phyloP scores from a whole-genome alignment of 2,888 invertebrate genomes.

The Heteromyza rotundicornis region DNA sequence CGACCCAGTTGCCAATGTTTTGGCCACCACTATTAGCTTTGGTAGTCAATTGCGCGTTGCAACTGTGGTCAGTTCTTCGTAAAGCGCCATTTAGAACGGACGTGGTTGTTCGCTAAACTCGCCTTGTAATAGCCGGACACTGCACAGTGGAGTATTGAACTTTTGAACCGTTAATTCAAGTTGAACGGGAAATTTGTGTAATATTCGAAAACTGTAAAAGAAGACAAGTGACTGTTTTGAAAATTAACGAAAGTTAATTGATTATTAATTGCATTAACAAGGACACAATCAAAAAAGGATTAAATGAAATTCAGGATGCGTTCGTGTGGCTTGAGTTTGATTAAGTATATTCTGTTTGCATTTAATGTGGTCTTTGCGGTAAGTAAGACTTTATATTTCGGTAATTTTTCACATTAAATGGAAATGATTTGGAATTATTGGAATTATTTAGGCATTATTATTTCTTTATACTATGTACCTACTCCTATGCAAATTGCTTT shows the following conservation, averaged over 20 bases:
- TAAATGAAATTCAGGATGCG: conserved; percentile 53
- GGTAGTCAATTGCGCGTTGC: conserved; percentile 32
- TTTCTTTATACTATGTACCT: too few species aligned
- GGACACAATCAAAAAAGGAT: neutral
- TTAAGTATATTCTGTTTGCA: conserved; percentile 69
- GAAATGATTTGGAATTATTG: neutral
- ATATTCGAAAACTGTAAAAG: neutral
- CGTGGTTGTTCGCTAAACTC: conserved; percentile 27
- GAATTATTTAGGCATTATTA: too few species aligned
- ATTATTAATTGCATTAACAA: neutral
- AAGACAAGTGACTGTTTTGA: too few species aligned
- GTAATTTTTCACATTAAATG: neutral
- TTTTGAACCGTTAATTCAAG: neutral
- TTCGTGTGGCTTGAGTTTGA: conserved; percentile 65
- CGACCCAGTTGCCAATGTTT: conserved; percentile 33
- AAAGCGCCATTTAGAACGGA: conserved; percentile 46
- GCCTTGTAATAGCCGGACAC: neutral
- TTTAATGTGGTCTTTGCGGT: conserved; percentile 72
- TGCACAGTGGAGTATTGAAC: neutral
- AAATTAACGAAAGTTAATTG: conserved; percentile 1
- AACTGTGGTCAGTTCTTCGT: conserved; percentile 54
- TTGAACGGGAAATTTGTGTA: neutral
- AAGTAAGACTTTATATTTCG: conserved; percentile 55
- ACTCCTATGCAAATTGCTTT: too few species aligned
- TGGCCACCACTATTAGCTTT: conserved; percentile 42